Conservation (phyloP, 2,113 vertebrate species). For the Emydura subglobosa region DNA sequence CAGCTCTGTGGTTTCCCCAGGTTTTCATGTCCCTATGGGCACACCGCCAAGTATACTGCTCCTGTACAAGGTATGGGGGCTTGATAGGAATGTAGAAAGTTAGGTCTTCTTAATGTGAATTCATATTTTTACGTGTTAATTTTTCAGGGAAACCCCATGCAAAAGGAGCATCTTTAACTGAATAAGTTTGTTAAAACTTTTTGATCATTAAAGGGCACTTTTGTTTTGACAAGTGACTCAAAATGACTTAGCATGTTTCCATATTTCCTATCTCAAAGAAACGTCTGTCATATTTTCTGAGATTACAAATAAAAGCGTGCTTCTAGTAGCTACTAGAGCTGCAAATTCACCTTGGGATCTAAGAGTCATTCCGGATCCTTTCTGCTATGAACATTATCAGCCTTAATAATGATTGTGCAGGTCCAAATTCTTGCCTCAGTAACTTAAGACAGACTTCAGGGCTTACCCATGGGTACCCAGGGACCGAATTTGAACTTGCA, state of each 20-base stretch:
- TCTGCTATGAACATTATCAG: neutral
- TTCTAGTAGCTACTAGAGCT: neutral
- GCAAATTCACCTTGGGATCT: neutral
- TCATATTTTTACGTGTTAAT: neutral
- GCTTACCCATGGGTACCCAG: neutral
- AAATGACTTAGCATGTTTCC: neutral
- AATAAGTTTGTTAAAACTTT: neutral
- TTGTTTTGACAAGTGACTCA: neutral
- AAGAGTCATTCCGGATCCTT: neutral
- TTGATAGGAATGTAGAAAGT: neutral
- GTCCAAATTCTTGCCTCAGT: neutral
- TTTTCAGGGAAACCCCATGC: neutral
- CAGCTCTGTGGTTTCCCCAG: neutral
- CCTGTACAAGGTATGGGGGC: neutral
- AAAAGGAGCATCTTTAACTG: neutral
- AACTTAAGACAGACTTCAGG: neutral
- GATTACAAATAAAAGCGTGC: neutral
- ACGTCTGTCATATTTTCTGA: neutral
- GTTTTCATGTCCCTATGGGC: neutral
- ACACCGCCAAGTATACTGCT: neutral
- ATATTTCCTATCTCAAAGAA: neutral
- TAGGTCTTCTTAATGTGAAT: slow-evolving; percentile 58
- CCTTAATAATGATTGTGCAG: neutral
- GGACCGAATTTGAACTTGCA: neutral
- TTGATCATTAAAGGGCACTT: neutral